A percentile compares a stretch with the other conserved stretches of the same genome.
Conservation (phyloP, 2,797 vertebrate genomes). For the Ctenosaura bakeri region DNA sequence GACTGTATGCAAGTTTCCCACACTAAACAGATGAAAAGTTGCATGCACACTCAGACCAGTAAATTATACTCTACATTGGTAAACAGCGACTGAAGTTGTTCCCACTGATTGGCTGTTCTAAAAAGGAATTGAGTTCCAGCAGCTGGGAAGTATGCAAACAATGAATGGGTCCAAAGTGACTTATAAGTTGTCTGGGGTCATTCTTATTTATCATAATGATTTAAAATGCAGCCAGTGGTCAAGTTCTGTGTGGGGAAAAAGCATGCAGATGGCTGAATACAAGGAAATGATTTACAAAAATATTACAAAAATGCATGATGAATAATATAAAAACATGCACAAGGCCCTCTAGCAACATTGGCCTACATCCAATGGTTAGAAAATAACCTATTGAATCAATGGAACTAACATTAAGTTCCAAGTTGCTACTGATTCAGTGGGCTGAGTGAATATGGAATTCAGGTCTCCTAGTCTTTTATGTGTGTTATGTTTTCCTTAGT, state of each 20-base stretch:
- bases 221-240: slow-evolving; percentile 11
- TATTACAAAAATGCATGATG: background rate
- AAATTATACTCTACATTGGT: slow-evolving; percentile 14
- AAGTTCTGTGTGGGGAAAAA: background rate
- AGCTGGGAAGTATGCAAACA: slow-evolving; percentile 7
- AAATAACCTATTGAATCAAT: no score
- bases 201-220: slow-evolving; percentile 24
- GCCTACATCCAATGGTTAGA: background rate
- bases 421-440: no score
- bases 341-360: background rate
- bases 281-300: slow-evolving; percentile 1
- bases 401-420: no score
- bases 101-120: background rate
- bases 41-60: background rate
- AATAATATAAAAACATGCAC: background rate
- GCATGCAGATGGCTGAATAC: background rate
- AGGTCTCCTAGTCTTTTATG: background rate
- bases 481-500: background rate
- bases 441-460: background rate
- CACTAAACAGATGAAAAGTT: background rate
- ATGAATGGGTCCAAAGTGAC: slow-evolving; percentile 11
- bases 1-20: background rate
- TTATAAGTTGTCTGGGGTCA: slow-evolving; percentile 11
- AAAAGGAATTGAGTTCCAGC: slow-evolving; percentile 1
- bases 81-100: slow-evolving; percentile 23